Evolutionary conservation across 2,888 invertebrate species (phyloP).

Genomic region (Allolobophora icterica): DNA sequence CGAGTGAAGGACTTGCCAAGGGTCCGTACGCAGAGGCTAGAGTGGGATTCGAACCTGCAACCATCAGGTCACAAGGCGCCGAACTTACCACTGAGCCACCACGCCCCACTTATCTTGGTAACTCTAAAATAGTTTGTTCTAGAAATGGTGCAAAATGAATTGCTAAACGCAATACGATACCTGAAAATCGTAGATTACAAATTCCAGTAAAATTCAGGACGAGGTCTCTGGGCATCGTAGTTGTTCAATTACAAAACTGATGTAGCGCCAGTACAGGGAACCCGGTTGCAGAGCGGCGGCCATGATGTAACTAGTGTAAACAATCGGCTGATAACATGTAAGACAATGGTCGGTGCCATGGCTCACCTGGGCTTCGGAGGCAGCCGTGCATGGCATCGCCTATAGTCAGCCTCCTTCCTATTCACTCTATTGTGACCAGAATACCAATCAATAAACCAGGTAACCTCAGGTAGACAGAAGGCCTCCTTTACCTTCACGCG

Average conservation of each 20-base stretch:
- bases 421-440: neutral
- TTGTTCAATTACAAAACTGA: neutral
- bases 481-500: neutral
- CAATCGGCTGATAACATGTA: neutral
- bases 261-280: neutral
- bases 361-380: neutral
- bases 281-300: neutral
- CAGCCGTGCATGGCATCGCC: slow-evolving; percentile 15
- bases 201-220: neutral
- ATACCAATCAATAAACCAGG: neutral
- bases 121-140: no score
- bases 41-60: no score
- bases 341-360: neutral
- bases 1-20: no score
- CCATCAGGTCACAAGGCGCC: no score
- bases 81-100: no score
- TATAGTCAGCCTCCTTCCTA: neutral
- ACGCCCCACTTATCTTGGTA: no score
- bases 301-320: neutral
- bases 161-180: neutral
- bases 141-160: neutral
- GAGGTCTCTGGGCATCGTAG: neutral
- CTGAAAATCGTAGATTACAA: neutral
- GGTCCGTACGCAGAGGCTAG: no score
- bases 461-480: neutral